A percentile compares a stretch with the other conserved stretches of the same genome.
Evolutionary conservation across 1,140 invertebrate genomes (phyloP).

Genomic region (Zaprionus taronus): DNA sequence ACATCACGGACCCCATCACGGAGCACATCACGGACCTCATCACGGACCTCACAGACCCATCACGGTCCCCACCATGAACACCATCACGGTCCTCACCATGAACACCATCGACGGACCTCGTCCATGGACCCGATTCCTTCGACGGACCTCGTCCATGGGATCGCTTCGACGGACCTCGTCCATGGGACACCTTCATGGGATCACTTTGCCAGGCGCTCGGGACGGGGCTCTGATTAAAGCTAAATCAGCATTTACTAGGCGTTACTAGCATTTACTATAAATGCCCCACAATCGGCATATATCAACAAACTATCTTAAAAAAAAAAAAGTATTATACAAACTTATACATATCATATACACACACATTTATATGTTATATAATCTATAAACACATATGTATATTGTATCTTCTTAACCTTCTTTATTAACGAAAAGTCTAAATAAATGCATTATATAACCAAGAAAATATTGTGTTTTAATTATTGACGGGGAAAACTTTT

Average conservation of each 20-base stretch:
- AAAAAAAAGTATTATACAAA: slow-evolving; percentile 10
- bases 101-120: not conserved
- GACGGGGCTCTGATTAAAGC: not conserved
- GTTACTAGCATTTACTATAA: too few species aligned
- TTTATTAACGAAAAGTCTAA: not conserved
- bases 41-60: too few species aligned
- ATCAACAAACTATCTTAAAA: slow-evolving; percentile 21
- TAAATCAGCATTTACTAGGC: not conserved
- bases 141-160: not conserved
- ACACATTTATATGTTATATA: not conserved
- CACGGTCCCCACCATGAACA: not conserved
- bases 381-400: not conserved
- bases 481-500: not conserved
- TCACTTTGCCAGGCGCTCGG: not conserved
- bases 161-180: not conserved
- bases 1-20: not conserved
- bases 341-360: not conserved
- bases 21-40: not conserved
- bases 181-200: too few species aligned
- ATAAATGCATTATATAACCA: not conserved
- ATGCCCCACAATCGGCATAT: slow-evolving; percentile 1
- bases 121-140: too few species aligned
- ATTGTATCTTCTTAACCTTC: not conserved
- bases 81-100: not conserved
- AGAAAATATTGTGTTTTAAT: not conserved